Evolutionary conservation across 2,888 invertebrate genomes (phyloP), one percentile per base, ranked within the genome.

Genomic region (Myopa testacea): DNA sequence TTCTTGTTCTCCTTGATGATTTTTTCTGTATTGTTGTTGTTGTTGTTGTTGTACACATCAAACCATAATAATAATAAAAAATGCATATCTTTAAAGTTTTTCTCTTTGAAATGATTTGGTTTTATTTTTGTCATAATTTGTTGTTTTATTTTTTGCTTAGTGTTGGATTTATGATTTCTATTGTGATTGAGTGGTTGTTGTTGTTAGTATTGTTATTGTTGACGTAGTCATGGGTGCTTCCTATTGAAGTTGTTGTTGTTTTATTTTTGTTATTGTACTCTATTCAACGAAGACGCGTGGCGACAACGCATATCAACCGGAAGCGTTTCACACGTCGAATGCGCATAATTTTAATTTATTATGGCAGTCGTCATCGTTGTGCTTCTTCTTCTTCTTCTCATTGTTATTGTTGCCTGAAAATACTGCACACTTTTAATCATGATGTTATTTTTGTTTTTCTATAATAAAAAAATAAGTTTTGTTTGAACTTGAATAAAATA

Each of bases 311-410:
- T 45, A 45, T 4, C 55, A 55, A 26, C 65, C 65, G 65, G 65
- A 65, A 65, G 38, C 34, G 65, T 38, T 65, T 65, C 16, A 65
- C 37, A 4, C 65, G 38, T 37, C 37, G 65, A 34, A 65, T 65
- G 65, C 34, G 37, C 26, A 65, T 65, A 38, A 38, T 37, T 65
- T 55, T 38, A 62, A 62, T 62, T 62, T 62, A 62, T 62, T 12
- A 10, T 62, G 14, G 1, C 34, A 62, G 26, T 62, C 19, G 19
- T n/a, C 45, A 10, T 45, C 45, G 45, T 45, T 45, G 10, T 45
- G 6, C 45, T 45, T 10, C 6, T 62, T 16, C n/a, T 55, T 55
- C 16, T 58, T 58, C 19, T 12, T 58, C 58, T 58, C 16, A n/a
- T 58, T 58, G 5, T 58, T 10, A 16, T 58, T 58, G 26, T 26